Evolutionary conservation across 1,140 invertebrate genomes (phyloP).

Genomic region (Microplitis mediator): DNA sequence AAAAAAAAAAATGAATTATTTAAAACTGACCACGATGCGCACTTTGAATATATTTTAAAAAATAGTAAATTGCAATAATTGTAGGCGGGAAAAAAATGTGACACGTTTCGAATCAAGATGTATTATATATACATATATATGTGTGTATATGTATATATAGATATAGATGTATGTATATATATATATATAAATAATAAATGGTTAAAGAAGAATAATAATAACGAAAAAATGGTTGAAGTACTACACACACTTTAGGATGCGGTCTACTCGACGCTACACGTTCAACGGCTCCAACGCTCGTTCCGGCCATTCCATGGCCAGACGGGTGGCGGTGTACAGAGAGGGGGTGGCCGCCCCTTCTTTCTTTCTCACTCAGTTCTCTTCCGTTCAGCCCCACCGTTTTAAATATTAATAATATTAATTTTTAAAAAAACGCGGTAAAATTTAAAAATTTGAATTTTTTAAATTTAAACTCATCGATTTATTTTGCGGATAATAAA

Average conservation of each 20-base stretch:
- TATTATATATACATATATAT: conserved; percentile 5
- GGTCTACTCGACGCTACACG: conserved; percentile 59
- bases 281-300: conserved; percentile 52
- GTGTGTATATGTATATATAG: not conserved
- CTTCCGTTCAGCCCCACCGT: conserved; percentile 30
- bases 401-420: not conserved
- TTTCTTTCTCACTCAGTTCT: conserved; percentile 44
- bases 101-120: not conserved
- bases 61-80: no score
- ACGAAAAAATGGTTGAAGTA: conserved; percentile 37
- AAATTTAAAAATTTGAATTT: no score
- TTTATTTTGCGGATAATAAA: no score
- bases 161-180: not conserved
- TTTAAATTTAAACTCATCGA: no score
- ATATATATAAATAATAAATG: not conserved
- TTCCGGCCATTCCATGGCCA: conserved; percentile 52
- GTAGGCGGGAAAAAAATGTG: not conserved
- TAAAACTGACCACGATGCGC: no score
- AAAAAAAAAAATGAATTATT: no score
- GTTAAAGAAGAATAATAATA: conserved; percentile 20
- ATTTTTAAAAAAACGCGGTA: no score
- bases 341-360: conserved; percentile 44
- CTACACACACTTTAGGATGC: conserved; percentile 56
- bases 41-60: no score
- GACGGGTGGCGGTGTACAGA: conserved; percentile 45